Conservation (phyloP, 2,888 invertebrate genomes). For the Panopea generosa region DNA sequence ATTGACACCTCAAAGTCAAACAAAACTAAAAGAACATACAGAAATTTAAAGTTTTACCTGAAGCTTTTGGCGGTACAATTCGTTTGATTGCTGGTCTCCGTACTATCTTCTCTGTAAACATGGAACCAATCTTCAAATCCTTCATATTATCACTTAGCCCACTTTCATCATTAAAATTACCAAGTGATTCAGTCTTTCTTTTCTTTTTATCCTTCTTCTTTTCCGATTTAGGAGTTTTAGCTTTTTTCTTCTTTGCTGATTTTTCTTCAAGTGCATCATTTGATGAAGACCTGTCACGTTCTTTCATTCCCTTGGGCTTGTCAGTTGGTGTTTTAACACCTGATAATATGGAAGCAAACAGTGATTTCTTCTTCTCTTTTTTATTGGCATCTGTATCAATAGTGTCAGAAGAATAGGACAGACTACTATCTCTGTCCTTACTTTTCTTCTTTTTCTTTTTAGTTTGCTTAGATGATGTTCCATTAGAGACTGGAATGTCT, state of each 20-base stretch:
- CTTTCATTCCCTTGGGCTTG: constrained; percentile 61
- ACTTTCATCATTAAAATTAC: constrained; percentile 51
- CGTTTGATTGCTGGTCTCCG: constrained; percentile 41
- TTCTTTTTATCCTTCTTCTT: constrained; percentile 76
- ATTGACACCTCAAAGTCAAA: too few relatives aligned
- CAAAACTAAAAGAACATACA: too few relatives aligned
- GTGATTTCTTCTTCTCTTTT: constrained; percentile 76
- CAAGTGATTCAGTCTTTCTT: constrained; percentile 49
- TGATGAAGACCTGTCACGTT: constrained; percentile 74
- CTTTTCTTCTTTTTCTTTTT: constrained; percentile 68
- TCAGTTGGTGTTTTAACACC: constrained; percentile 74
- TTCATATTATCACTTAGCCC: constrained; percentile 67
- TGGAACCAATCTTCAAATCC: constrained; percentile 74
- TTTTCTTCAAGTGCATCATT: constrained; percentile 73
- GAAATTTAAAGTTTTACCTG: too few relatives aligned
- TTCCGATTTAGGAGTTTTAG: constrained; percentile 72
- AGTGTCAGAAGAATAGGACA: constrained; percentile 41
- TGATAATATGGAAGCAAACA: constrained; percentile 64
- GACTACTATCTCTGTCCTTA: constrained; percentile 47
- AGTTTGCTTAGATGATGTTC: constrained; percentile 50
- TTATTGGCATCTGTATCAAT: constrained; percentile 46
- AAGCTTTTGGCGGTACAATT: constrained; percentile 78
- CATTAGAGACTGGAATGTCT: constrained; percentile 55
- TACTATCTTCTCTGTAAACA: constrained; percentile 63
- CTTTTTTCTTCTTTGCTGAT: constrained; percentile 74